Base-by-base conservation (phyloP, 2,888 invertebrate species). In the Phengaris alcon region DNA sequence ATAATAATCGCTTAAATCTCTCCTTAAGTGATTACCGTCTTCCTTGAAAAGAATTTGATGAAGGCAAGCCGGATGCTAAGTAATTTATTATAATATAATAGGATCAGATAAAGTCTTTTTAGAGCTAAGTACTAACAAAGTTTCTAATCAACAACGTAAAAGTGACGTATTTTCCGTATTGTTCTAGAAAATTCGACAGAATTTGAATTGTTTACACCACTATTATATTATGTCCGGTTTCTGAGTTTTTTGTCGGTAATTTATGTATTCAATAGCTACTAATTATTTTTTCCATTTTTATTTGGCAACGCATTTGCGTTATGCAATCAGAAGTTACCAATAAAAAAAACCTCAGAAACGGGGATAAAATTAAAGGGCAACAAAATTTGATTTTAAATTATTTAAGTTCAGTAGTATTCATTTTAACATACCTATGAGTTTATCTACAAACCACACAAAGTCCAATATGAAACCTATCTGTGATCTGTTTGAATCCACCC, bases 21-120 rank as follows among this genome's bases (percentile, higher is more conserved):
- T 64, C 64, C 12, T 64, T 10, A 64, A 64, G 64, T 64, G 22
- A 64, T 64, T 64, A 64, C 22, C 59, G 22, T 22, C 35, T 64
- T 64, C 35, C 64, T 64, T 35, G 12, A 64, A 64, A 64, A 64
- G 64, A 35, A 64, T 12, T 64, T 35, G 64, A 22, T 64, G 15
- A 64, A 10, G 64, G 12, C 12, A 35, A 64, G 35, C 64, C 35
- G 35, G 35, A 35, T 10, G 35, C 35, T 35, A 64, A 35, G 35
- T 35, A 64, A 35, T 12, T 64, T 35, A 10, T 8, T 8, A 6
- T 35, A 10, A 6, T 35, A 10, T 64, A 12, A 64, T 35, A 64
- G 15, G 35, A 35, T 35, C 9, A 64, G 22, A 12, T 64, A 64
- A 64, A 12, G 9, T 59, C 22, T 22, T 22, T 35, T 6, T 59